A percentile compares a stretch with the other conserved stretches of the same genome.
Conservation (phyloP, 1,140 invertebrate genomes). For the Drusus annulatus region DNA sequence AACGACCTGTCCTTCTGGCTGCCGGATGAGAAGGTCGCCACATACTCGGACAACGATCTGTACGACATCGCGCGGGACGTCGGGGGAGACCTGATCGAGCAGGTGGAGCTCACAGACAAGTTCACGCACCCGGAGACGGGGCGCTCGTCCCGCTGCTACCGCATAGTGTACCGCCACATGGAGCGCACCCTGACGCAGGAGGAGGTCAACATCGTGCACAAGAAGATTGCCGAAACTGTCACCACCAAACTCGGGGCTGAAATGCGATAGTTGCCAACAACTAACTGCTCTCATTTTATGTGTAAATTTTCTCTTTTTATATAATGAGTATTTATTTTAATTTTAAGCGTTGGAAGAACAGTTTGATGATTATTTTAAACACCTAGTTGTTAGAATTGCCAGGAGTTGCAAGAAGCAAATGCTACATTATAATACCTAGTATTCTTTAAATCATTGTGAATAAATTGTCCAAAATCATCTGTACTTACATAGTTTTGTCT, state of each 20-base stretch:
- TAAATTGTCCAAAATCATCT: too few species aligned
- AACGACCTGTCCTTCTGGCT: slow-evolving; percentile 99
- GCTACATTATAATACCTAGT: too few species aligned
- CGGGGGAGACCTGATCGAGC: slow-evolving; percentile 93
- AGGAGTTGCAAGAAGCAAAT: too few species aligned
- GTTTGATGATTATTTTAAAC: too few species aligned
- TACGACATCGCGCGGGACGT: slow-evolving; percentile 93
- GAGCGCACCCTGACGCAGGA: slow-evolving; percentile 88
- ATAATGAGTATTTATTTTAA: too few species aligned
- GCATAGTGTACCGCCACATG: slow-evolving; percentile 95
- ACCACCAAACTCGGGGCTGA: slow-evolving; percentile 78
- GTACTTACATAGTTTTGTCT: too few species aligned
- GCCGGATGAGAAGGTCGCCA: slow-evolving; percentile 73
- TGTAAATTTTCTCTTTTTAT: too few species aligned
- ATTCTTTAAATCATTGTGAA: too few species aligned
- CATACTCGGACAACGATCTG: slow-evolving; percentile 90
- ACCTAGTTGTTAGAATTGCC: too few species aligned
- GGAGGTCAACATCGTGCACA: slow-evolving; percentile 92
- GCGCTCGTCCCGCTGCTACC: slow-evolving; percentile 90
- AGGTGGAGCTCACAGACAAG: slow-evolving; percentile 90
- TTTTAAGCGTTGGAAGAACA: too few species aligned
- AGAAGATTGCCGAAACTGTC: slow-evolving; percentile 79
- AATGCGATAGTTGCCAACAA: slow-evolving; percentile 73
- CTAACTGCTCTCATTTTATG: too few species aligned
- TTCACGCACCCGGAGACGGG: slow-evolving; percentile 91